Percentiles rank a stretch among this genome's conserved stretches.
Evolutionary conservation across 2,888 invertebrate genomes (phyloP).

Genomic region (Stenolophus ochropezus): DNA sequence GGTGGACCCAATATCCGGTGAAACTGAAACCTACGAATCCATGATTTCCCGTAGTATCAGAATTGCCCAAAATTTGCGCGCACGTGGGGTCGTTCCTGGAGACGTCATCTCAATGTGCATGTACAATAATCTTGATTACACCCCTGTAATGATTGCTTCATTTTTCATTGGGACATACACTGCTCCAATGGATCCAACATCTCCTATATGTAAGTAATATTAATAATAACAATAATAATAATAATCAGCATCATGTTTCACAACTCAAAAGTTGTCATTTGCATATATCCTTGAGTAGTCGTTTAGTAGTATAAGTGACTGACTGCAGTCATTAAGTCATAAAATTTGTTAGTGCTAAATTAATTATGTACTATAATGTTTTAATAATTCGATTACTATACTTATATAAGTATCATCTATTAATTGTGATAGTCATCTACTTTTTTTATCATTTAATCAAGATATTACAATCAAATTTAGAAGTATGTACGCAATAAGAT

Average conservation of each 20-base stretch:
- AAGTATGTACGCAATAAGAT: too few species aligned
- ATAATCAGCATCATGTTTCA: too few species aligned
- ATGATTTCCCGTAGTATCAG: constrained; percentile 71
- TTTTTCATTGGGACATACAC: constrained; percentile 15
- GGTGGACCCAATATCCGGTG: constrained; percentile 73
- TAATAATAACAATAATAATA: too few species aligned
- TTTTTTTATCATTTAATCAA: not conserved
- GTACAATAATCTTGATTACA: constrained; percentile 71
- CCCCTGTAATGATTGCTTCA: not conserved
- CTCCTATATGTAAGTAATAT: constrained; percentile 13
- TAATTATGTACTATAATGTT: not conserved
- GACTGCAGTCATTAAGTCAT: not conserved
- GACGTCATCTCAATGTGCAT: constrained; percentile 74
- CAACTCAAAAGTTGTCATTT: too few species aligned
- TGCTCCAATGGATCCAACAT: constrained; percentile 37
- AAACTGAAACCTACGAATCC: constrained; percentile 72
- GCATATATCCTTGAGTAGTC: too few species aligned
- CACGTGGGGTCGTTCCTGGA: constrained; percentile 70
- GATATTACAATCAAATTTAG: not conserved
- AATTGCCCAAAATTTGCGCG: constrained; percentile 72
- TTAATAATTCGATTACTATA: too few species aligned
- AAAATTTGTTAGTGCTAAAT: not conserved
- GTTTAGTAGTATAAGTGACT: not conserved
- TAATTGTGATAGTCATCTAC: not conserved
- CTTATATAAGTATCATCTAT: too few species aligned